Evolutionary conservation across 2,797 vertebrate genomes (phyloP).

Genomic region (Eulemur albifrons): DNA sequence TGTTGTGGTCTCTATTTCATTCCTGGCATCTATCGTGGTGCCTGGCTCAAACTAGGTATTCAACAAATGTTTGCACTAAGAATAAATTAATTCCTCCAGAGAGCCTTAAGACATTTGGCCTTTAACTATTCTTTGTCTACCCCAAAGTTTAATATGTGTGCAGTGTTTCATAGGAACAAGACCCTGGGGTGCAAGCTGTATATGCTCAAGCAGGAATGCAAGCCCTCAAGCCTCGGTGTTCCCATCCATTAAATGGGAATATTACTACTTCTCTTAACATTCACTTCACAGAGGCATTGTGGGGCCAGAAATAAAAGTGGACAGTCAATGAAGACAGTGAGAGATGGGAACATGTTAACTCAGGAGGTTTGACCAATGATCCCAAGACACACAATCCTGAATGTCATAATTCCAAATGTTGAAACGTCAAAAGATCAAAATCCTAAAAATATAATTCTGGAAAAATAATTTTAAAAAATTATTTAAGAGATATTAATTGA

Average conservation of each 20-base stretch:
- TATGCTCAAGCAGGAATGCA: neutral
- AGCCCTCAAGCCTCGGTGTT: neutral
- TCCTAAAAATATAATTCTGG: neutral
- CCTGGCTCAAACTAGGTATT: neutral
- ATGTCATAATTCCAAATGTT: neutral
- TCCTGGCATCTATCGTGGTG: neutral
- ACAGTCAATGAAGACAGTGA: neutral
- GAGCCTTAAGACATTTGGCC: neutral
- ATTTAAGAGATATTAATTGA: neutral
- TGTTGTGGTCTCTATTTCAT: neutral
- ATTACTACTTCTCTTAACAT: neutral
- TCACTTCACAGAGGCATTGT: neutral
- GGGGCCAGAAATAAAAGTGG: neutral
- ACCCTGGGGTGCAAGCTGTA: rapidly evolving
- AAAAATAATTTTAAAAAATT: neutral
- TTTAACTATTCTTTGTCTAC: neutral
- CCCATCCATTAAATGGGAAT: neutral
- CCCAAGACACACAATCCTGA: neutral
- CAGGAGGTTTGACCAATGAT: neutral
- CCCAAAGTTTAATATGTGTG: neutral
- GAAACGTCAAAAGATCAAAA: neutral
- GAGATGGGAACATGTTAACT: neutral
- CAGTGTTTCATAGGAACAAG: neutral
- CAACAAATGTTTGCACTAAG: neutral
- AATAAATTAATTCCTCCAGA: neutral